phyloP scores from a whole-genome alignment of 2,797 vertebrate species.

The Dendrocincla fuliginosa region DNA sequence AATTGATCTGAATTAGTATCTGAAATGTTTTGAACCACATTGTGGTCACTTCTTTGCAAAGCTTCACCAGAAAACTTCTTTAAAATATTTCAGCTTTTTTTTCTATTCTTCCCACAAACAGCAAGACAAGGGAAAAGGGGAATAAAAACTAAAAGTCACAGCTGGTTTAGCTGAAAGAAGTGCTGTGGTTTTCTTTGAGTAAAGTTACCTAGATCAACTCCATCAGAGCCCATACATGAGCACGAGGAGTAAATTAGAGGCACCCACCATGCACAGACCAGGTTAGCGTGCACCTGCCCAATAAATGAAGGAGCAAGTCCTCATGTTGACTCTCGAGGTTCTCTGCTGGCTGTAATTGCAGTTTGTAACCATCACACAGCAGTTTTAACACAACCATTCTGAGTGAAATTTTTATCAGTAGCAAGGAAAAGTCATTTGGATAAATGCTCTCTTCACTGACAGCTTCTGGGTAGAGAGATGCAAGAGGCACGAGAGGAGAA shows the following conservation, averaged over 20 bases:
- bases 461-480: neutral
- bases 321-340: neutral
- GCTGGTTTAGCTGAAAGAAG: neutral
- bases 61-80: neutral
- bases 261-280: neutral
- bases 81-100: neutral
- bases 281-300: neutral
- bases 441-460: neutral
- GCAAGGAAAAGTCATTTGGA: neutral
- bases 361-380: neutral
- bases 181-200: neutral
- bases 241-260: neutral
- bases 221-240: rapidly evolving
- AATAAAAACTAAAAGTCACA: neutral
- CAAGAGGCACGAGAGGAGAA: neutral
- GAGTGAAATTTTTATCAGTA: neutral
- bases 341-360: neutral
- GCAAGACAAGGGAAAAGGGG: neutral
- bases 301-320: neutral
- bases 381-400: neutral
- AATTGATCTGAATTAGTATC: neutral
- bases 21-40: neutral
- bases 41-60: neutral
- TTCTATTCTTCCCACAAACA: neutral
- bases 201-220: neutral